phyloP scores from a whole-genome alignment of 2,113 vertebrate genomes.

The Seriola dumerili region DNA sequence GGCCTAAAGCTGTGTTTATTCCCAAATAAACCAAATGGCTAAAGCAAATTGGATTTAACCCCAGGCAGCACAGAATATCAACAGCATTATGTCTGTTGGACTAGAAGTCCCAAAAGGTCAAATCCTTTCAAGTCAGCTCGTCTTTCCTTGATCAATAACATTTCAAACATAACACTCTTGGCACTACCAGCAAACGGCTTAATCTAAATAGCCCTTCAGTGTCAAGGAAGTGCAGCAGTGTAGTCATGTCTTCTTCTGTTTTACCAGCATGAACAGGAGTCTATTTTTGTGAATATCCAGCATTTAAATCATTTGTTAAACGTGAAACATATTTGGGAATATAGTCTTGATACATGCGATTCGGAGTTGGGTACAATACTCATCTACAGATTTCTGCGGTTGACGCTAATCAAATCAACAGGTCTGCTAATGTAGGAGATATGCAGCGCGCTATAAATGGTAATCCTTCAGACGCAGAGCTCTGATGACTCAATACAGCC shows the following conservation, averaged over 20 bases:
- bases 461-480: neutral
- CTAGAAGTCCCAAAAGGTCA: slow-evolving; percentile 42
- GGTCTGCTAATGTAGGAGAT: neutral
- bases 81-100: slow-evolving; percentile 38
- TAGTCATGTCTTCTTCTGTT: neutral
- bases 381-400: neutral
- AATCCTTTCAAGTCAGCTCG: slow-evolving; percentile 41
- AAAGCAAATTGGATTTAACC: slow-evolving; percentile 63
- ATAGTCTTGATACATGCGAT: neutral
- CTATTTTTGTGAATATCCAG: neutral
- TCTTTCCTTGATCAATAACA: slow-evolving; percentile 59
- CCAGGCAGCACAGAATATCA: slow-evolving; percentile 51
- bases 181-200: slow-evolving; percentile 8
- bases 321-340: neutral
- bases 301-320: neutral
- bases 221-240: neutral
- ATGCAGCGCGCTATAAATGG: neutral
- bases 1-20: slow-evolving; percentile 42
- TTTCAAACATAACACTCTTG: slow-evolving; percentile 36
- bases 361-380: neutral
- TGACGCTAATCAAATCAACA: slow-evolving; percentile 4
- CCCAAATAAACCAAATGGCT: slow-evolving; percentile 25
- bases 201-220: slow-evolving; percentile 13
- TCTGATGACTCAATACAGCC: slow-evolving; percentile 1
- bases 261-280: neutral